phyloP scores from a whole-genome alignment of 2,113 vertebrate species.

The Camelus bactrianus region DNA sequence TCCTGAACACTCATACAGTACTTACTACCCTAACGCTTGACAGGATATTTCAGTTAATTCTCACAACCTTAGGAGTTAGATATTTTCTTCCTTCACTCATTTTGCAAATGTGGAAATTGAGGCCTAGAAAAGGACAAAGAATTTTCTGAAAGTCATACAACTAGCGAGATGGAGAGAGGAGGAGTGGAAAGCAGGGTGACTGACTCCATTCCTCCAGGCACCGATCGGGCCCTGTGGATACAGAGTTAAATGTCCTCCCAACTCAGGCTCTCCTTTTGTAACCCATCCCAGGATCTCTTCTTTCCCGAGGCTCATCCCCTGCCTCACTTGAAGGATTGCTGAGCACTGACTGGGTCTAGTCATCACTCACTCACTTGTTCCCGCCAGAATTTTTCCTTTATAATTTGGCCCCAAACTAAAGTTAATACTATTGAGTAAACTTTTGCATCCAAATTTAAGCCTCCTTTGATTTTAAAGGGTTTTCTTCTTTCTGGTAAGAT shows the following conservation, averaged over 20 bases:
- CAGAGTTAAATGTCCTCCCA: neutral
- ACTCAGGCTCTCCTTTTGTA: neutral
- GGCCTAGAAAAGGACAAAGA: neutral
- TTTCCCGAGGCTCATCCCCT: neutral
- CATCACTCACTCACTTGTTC: neutral
- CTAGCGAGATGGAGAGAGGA: neutral
- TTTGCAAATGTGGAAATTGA: neutral
- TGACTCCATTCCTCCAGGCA: neutral
- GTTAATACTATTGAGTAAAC: neutral
- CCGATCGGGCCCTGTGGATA: fast-evolving
- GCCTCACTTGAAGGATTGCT: neutral
- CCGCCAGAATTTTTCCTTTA: neutral
- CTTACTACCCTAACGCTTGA: neutral
- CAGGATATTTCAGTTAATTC: neutral
- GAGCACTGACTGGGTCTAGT: neutral
- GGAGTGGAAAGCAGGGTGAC: neutral
- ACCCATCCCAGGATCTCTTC: neutral
- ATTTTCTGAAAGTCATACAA: neutral
- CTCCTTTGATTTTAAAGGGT: slow-evolving; percentile 43
- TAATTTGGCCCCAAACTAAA: neutral
- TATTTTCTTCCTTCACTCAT: neutral
- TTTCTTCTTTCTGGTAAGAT: slow-evolving; percentile 7
- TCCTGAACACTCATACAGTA: neutral
- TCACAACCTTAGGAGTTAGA: neutral
- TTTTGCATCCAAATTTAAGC: neutral